Evolutionary conservation across 2,113 vertebrate genomes (phyloP), one percentile per base, ranked within the genome.

Genomic region (Hepsetus odoe): DNA sequence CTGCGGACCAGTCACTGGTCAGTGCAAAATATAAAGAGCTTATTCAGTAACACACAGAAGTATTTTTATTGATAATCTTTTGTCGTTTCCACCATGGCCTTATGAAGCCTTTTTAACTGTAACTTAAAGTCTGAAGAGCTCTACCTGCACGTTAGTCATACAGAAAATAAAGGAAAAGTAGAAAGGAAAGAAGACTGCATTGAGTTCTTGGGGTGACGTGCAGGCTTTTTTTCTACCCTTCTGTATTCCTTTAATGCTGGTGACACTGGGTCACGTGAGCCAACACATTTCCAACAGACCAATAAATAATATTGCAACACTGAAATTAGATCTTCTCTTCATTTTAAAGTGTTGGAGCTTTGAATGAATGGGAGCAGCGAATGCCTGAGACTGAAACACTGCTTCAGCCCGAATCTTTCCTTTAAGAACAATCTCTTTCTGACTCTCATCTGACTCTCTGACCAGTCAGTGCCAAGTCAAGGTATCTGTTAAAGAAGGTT

Each of bases 61-160:
- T 89, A 86, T 90, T 87, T 90, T 85, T 89, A 89, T 86, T 28
- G 40, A 72, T 13, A 84, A 72, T 87, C 84, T 83, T 87, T 90
- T 79, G 83, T 89, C 84, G 87, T 87, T 89, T 91, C 90, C 89
- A 89, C 88, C 89, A 92, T 87, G 90, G 91, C 90, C 91, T 91
- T 91, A 90, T 79, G 84, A 87, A 86, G 86, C 90, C 61, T 90
- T 91, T 92, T 89, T 88, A 85, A 85, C 86, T 89, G 80, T 82
- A 72, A 33, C 55, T 16, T 62, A 65, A 32, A 58, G 30, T 64
- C 24, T 72, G 40, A 74, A 32, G 24, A 74, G 28, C 53, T 66
- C 59, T 58, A 55, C 59, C 56, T 75, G 69, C 49, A 87, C 80
- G 80, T 85, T 84, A 85, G 84, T 87, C 90, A 82, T 85, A 75